Conservation (phyloP, 1,140 invertebrate genomes). For the Dinoponera quadriceps region DNA sequence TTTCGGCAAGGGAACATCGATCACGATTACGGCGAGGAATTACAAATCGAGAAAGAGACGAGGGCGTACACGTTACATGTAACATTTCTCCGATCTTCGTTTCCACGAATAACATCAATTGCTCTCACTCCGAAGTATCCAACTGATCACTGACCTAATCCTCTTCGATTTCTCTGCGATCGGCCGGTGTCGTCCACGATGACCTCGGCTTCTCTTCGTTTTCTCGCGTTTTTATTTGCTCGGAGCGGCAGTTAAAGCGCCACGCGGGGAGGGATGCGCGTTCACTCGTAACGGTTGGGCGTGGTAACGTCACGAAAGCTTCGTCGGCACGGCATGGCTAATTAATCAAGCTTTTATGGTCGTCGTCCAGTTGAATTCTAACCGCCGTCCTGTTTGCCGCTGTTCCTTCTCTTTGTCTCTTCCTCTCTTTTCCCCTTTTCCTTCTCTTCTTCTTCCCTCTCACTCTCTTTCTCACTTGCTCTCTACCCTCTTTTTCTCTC, state of each 20-base stretch:
- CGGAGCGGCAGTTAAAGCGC: constrained; percentile 48
- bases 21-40: background rate
- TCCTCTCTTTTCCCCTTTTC: constrained; percentile 1
- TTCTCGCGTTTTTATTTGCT: constrained; percentile 27
- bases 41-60: background rate
- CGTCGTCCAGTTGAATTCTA: constrained; percentile 40
- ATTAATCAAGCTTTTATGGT: constrained; percentile 77
- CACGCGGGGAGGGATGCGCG: constrained; percentile 14
- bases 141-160: constrained; percentile 4
- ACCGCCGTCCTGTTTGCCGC: constrained; percentile 31
- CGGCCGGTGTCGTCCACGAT: background rate
- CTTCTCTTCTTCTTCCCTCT: constrained; percentile 8
- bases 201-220: background rate
- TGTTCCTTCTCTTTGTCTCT: background rate
- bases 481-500: background rate
- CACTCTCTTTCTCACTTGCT: too few relatives aligned
- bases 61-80: background rate
- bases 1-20: background rate
- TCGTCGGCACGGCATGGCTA: constrained; percentile 66
- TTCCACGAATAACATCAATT: background rate
- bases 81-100: background rate
- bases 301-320: constrained; percentile 67
- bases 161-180: background rate
- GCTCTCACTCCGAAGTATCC: background rate
- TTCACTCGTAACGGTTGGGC: constrained; percentile 48